Percentiles rank a stretch among this genome's conserved stretches.
Conservation (phyloP, 2,797 vertebrate species). For the Enteromius radiatus region DNA sequence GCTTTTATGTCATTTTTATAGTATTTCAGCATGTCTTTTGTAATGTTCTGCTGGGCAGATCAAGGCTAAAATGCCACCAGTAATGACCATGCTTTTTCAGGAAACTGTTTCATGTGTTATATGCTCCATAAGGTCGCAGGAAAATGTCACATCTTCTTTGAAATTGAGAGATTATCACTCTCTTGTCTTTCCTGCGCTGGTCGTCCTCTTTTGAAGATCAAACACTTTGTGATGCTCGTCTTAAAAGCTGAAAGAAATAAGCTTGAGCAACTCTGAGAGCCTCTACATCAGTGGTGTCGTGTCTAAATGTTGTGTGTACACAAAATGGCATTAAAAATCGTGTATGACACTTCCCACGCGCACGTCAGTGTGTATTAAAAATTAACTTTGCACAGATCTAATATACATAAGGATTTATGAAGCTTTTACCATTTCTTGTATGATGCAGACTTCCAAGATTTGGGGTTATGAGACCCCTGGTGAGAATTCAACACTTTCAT, state of each 20-base stretch:
- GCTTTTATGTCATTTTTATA: neutral
- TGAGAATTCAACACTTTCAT: neutral
- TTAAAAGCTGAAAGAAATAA: conserved; percentile 34
- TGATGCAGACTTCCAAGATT: neutral
- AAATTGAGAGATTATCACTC: conserved; percentile 30
- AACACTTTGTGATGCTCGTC: conserved; percentile 17
- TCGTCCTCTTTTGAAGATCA: conserved; percentile 44
- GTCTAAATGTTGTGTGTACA: conserved; percentile 8
- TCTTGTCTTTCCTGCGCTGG: conserved; percentile 24
- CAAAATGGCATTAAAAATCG: neutral
- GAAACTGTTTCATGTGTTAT: conserved; percentile 64
- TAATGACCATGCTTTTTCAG: conserved; percentile 60
- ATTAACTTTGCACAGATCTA: neutral
- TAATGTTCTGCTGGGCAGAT: conserved; percentile 26
- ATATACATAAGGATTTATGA: neutral
- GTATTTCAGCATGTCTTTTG: conserved; percentile 3
- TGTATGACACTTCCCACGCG: neutral
- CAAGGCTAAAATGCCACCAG: conserved; percentile 50
- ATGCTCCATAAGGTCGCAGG: conserved; percentile 46
- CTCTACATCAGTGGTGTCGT: neutral
- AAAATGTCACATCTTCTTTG: conserved; percentile 42
- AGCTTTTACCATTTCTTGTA: neutral
- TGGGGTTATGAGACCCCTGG: neutral
- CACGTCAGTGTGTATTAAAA: neutral
- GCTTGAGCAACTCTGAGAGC: conserved; percentile 16